Evolutionary conservation across 2,888 invertebrate genomes (phyloP).

Genomic region (Leuctra nigra): DNA sequence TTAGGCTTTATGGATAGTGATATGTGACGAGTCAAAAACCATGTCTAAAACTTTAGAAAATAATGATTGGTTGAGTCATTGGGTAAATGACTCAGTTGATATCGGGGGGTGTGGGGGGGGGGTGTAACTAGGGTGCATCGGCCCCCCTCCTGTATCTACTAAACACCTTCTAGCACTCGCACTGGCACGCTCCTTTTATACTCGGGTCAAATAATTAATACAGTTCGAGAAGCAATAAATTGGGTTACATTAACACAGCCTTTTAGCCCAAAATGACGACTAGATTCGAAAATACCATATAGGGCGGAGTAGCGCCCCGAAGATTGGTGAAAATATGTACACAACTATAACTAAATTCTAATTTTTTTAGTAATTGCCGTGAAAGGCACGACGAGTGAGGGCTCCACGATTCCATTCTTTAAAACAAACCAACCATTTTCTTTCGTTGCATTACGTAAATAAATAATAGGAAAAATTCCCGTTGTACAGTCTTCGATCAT

Average conservation of each 20-base stretch:
- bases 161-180: too few species aligned
- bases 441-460: slow-evolving; percentile 4
- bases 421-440: neutral
- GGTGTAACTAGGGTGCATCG: neutral
- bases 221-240: too few species aligned
- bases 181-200: too few species aligned
- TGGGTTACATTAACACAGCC: slow-evolving; percentile 23
- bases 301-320: neutral
- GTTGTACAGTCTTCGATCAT: slow-evolving; percentile 16
- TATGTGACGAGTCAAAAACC: slow-evolving; percentile 15
- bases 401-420: neutral
- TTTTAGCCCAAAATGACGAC: slow-evolving; percentile 38
- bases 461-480: slow-evolving; percentile 21
- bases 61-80: slow-evolving; percentile 16
- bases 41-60: neutral
- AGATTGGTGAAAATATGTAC: slow-evolving; percentile 19
- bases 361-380: slow-evolving; percentile 12
- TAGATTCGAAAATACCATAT: slow-evolving; percentile 33
- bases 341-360: slow-evolving; percentile 10
- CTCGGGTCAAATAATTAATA: too few species aligned
- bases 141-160: neutral
- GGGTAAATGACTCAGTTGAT: slow-evolving; percentile 12
- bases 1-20: slow-evolving; percentile 12
- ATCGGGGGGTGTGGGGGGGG: slow-evolving; percentile 1
- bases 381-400: slow-evolving; percentile 10